These are phyloP conservation scores for Xerus inauris DNA, from an alignment of 2,113 vertebrate genomes.

Conservation along the genomic window DNA sequence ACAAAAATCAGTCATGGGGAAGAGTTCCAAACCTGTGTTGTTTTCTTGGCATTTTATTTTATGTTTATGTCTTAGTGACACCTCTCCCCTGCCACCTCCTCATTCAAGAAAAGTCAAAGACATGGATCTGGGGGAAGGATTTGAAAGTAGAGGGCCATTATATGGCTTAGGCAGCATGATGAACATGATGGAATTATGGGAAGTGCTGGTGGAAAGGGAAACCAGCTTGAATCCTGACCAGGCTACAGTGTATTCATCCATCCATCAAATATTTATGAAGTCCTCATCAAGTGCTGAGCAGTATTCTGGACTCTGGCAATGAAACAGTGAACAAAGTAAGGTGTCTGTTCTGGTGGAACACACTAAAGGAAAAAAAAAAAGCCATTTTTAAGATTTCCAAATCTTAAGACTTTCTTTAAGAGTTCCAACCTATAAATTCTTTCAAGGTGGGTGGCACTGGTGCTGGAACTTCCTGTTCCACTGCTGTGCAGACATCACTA, in stretches of 20 bases:
- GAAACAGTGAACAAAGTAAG: not conserved
- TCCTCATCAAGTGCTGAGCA: fast-evolving
- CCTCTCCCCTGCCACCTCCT: not conserved
- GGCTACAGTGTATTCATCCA: not conserved
- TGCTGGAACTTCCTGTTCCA: not conserved
- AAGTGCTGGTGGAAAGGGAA: not conserved
- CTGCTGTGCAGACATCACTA: not conserved
- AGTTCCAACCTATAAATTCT: not conserved
- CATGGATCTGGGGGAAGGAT: not conserved
- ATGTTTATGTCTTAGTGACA: not conserved
- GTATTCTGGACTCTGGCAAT: not conserved
- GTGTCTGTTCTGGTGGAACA: not conserved
- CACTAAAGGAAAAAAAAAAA: not conserved
- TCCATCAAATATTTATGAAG: not conserved
- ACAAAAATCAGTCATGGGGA: not conserved
- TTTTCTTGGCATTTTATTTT: not conserved
- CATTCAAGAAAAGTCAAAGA: not conserved
- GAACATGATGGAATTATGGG: not conserved
- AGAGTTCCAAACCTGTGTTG: not conserved
- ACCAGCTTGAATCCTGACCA: not conserved
- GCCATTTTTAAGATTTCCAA: too few species aligned
- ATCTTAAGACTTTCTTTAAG: not conserved
- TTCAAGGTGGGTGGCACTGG: not conserved
- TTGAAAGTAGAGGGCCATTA: not conserved
- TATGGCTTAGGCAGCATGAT: not conserved